Evolutionary conservation across 1,140 invertebrate species (phyloP), one percentile per base, ranked within the genome.

Genomic region (Himalopsyche phryganea): DNA sequence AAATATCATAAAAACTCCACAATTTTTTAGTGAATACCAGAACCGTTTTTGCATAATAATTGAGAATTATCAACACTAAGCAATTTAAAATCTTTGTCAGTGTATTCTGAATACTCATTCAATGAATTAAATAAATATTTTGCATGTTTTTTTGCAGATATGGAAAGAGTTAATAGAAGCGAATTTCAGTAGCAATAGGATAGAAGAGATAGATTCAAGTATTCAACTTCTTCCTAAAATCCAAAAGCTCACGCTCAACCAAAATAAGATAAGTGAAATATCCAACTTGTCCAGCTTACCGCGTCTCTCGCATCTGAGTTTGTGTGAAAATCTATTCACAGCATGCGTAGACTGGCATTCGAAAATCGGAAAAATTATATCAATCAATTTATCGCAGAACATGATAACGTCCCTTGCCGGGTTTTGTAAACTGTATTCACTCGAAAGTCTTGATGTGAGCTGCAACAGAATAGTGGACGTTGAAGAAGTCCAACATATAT

Each of bases 381-480:
- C 82, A 54, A 81, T 98, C n/a, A 88, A 94, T 69, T 69, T 98
- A 33, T 88, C 91, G 0, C 87, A 92, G 61, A 98, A 98, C 74
- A 83, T 85, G 66, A 82, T 98, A 0, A 83, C 79, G 14, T 83
- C 83, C 0, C 69, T 96, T 0, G 77, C 82, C 57, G 88, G 90
- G 42, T 88, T 98, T 64, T 82, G 85, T 0, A 92, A 93, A 71
- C 66, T 96, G 4, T 91, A 91, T 64, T 92, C 90, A 1, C 75
- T 98, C 46, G 87, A 92, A 66, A 85, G 81, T 62, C 72, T 98
- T 36, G 89, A 97, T 77, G 76, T 97, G 11, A 91, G 90, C 63
- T 89, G 88, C 50, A 98, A 98, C 78, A 71, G 81, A 35, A 87
- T 98, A 41, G 78, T 80, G 1, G 83, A 91, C 61, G 83, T 96